Base-by-base conservation (phyloP, 2,888 invertebrate genomes). In the Vannuccia rotundouncinata region DNA sequence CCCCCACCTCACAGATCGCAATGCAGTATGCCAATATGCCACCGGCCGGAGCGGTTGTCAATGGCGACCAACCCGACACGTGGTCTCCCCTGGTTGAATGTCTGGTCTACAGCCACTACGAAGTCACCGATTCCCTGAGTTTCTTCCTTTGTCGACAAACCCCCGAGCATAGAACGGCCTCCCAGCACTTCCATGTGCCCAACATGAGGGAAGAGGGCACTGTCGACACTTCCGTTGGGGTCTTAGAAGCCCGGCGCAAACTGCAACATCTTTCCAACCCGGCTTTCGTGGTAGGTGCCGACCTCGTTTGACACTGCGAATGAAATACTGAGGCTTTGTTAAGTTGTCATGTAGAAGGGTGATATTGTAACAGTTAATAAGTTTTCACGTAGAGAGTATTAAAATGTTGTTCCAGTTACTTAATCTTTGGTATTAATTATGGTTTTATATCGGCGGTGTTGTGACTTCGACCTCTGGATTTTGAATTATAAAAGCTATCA, bases 61-160 rank as follows among this genome's bases (percentile, higher is more conserved):
- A 17, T 45, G 45, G 45, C 45, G 45, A n/a, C n/a, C n/a, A n/a
- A n/a, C n/a, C 45, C 17, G 45, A 17, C 45, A 45, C 45, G 5
- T 45, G 45, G 45, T 45, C 45, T 17, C 45, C 45, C 17, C 45
- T 45, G 45, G 45, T 45, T 10, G 45, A 75, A 75, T 29, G 25
- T 1, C 89, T 97, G 84, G 90, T 92, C 31, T 95, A 95, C 88
- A 91, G 93, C 85, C 93, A 95, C 88, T 96, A 94, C 89, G 95
- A 96, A 89, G 92, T 97, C 0, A 95, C 95, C 17, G 97, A 98
- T 89, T 92, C 94, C 82, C 91, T 99, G 84, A 93, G 94, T 31
- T 91, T 92, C 88, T 96, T 93, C 90, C 91, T 98, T 84, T 94
- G 94, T 85, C 92, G 93, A 81, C 91, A 92, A 84, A 92, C 92